A percentile compares a stretch with the other conserved stretches of the same genome.
These are phyloP conservation scores for Chloropsis hardwickii DNA, from an alignment of 2,113 vertebrate species.

Conservation along the genomic window DNA sequence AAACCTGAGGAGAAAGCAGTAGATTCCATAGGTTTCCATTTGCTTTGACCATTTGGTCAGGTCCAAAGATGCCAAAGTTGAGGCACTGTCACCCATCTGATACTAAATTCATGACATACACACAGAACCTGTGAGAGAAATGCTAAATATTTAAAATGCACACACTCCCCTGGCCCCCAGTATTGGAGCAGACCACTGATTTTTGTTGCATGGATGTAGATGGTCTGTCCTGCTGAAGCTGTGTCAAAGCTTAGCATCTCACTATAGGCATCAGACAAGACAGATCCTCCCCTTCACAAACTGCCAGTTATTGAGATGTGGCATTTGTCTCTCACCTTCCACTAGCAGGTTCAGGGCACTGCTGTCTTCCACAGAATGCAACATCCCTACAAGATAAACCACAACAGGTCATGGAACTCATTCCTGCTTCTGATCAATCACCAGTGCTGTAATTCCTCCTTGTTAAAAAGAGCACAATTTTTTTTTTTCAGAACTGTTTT, in stretches of 20 bases:
- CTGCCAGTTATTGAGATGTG: not conserved
- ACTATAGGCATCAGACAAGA: not conserved
- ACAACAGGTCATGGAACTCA: not conserved
- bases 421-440: not conserved
- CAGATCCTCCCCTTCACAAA: not conserved
- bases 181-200: not conserved
- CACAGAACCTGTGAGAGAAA: not conserved
- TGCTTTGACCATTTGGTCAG: not conserved
- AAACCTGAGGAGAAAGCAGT: not conserved
- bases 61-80: not conserved
- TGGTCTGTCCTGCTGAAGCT: not conserved
- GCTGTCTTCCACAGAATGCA: conserved; percentile 77
- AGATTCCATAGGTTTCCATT: not conserved
- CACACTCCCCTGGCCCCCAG: fast-evolving
- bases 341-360: conserved; percentile 73
- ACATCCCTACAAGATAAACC: conserved; percentile 74
- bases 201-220: not conserved
- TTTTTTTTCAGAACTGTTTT: not conserved
- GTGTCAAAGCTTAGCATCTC: not conserved
- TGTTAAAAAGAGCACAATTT: not conserved
- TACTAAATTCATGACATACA: not conserved
- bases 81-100: not conserved
- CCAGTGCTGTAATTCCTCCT: not conserved
- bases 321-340: conserved; percentile 78
- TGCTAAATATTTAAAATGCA: not conserved